A percentile compares a stretch with the other conserved stretches of the same genome.
Evolutionary conservation across 2,797 vertebrate genomes (phyloP).

Genomic region (Furcifer pardalis): DNA sequence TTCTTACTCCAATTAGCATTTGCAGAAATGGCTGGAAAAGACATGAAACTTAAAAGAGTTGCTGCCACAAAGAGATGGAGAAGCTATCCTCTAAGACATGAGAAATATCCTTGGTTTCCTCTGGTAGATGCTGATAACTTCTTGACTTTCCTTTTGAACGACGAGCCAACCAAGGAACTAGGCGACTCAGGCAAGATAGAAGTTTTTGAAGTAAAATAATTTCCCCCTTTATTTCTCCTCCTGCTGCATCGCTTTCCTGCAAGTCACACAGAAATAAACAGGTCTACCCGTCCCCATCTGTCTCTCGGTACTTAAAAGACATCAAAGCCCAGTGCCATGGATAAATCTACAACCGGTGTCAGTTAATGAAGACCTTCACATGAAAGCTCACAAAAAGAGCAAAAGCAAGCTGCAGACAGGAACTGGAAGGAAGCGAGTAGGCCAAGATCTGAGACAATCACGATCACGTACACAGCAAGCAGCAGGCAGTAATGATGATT

Average conservation of each 20-base stretch:
- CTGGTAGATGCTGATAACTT: background rate
- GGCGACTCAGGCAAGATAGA: accelerated
- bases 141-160: background rate
- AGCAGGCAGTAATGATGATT: constrained; percentile 72
- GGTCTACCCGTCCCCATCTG: constrained; percentile 49
- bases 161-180: accelerated
- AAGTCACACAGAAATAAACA: constrained; percentile 51
- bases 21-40: background rate
- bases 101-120: background rate
- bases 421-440: constrained; percentile 62
- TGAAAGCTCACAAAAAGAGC: constrained; percentile 70
- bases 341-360: constrained; percentile 55
- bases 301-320: constrained; percentile 64
- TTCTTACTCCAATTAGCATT: too few relatives aligned
- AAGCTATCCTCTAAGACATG: background rate
- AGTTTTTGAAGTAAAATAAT: too few relatives aligned
- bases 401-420: constrained; percentile 65
- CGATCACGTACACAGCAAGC: constrained; percentile 54
- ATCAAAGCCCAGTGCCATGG: constrained; percentile 62
- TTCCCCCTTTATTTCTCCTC: constrained; percentile 6
- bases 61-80: background rate
- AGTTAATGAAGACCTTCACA: constrained; percentile 71
- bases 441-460: constrained; percentile 65
- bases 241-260: constrained; percentile 46
- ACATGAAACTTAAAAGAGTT: background rate